Base-by-base conservation (phyloP, 1,140 invertebrate species). In the Drosophila quadrilineata region DNA sequence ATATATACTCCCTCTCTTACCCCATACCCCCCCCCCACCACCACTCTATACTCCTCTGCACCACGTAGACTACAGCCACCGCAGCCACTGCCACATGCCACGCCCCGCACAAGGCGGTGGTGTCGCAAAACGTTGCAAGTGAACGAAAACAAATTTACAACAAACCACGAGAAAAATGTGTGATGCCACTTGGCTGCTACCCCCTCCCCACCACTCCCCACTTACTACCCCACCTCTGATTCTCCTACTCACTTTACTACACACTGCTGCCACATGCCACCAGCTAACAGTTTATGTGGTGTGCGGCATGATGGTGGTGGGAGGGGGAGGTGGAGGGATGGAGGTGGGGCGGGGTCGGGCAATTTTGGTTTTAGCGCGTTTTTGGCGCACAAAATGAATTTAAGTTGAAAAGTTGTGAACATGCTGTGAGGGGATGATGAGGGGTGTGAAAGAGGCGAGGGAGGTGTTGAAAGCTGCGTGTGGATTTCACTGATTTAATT, bases 61-160 rank as follows among this genome's bases (percentile, higher is more conserved):
- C n/a, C n/a, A n/a, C n/a, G n/a, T n/a, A n/a, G n/a, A n/a, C n/a
- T n/a, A n/a, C n/a, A n/a, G n/a, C n/a, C n/a, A n/a, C n/a, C n/a
- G n/a, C n/a, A n/a, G n/a, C n/a, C n/a, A n/a, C n/a, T n/a, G n/a
- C n/a, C n/a, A n/a, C n/a, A n/a, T n/a, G n/a, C n/a, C n/a, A n/a
- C n/a, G n/a, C n/a, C n/a, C n/a, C n/a, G n/a, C n/a, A n/a, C n/a
- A n/a, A n/a, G n/a, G 59, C 16, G 63, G 77, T 57, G 77, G 73
- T 84, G 77, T 84, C 77, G 73, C 75, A 79, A n/a, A n/a, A 71
- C 65, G 64, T 74, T 84, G 79, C 76, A 77, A 85, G 77, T 77
- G 77, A 85, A 84, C 77, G 77, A 84, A 84, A 84, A 84, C 77
- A 84, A 84, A 84, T 84, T 84, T 85, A 85, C 77, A 84, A 85